A percentile compares a stretch with the other conserved stretches of the same genome.
These are phyloP conservation scores for Andrena hattorfiana DNA, from an alignment of 2,888 invertebrate genomes.

Conservation along the genomic window DNA sequence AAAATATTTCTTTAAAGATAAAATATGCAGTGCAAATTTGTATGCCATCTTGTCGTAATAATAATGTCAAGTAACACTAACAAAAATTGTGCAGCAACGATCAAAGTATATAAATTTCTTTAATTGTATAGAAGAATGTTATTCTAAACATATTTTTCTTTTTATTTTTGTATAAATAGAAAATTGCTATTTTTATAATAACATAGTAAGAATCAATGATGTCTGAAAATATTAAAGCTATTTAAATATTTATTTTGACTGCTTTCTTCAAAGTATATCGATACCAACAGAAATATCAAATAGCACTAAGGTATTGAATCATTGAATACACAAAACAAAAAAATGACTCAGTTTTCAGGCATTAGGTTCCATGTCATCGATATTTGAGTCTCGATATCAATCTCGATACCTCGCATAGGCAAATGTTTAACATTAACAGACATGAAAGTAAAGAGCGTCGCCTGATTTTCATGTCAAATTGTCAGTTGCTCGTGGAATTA, in stretches of 20 bases:
- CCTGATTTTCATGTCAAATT: constrained; percentile 7
- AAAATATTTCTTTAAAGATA: background rate
- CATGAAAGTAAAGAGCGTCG: background rate
- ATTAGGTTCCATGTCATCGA: constrained; percentile 30
- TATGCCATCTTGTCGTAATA: background rate
- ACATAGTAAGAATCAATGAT: background rate
- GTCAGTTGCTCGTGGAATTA: constrained; percentile 28
- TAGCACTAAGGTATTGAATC: background rate
- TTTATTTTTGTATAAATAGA: background rate
- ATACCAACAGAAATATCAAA: background rate
- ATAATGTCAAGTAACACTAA: background rate
- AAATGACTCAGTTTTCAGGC: background rate
- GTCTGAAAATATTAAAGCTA: background rate
- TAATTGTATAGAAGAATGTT: background rate
- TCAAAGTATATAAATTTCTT: background rate
- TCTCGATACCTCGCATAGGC: constrained; percentile 36
- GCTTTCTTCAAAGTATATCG: background rate
- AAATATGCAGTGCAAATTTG: background rate
- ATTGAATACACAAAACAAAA: constrained; percentile 1
- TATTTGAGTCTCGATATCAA: constrained; percentile 39
- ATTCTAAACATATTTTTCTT: background rate
- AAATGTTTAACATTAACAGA: constrained; percentile 10
- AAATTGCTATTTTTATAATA: background rate
- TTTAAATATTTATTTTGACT: background rate
- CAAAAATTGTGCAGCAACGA: background rate